phyloP scores from a whole-genome alignment of 2,888 invertebrate genomes.

The Drosophila niveifrons region DNA sequence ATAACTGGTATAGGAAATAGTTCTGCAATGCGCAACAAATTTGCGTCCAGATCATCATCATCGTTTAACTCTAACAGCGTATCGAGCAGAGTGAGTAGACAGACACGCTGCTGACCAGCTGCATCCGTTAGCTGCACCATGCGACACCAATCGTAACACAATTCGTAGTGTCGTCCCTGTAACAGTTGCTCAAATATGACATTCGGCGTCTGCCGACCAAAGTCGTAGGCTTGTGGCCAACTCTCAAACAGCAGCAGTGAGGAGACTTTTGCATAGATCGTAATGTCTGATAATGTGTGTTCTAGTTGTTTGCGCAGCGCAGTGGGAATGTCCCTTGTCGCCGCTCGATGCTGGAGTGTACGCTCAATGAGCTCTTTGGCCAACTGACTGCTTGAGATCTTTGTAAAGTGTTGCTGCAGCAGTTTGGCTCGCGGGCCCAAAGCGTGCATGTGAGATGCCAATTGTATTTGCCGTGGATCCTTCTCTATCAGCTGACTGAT shows the following conservation, averaged over 20 bases:
- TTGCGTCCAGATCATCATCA: conserved; percentile 75
- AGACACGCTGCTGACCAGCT: conserved; percentile 82
- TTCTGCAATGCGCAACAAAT: conserved; percentile 87
- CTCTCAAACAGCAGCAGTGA: conserved; percentile 87
- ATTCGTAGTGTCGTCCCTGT: conserved; percentile 84
- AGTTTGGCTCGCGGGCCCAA: conserved; percentile 74
- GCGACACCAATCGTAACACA: conserved; percentile 90
- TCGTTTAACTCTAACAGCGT: conserved; percentile 76
- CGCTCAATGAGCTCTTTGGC: conserved; percentile 84
- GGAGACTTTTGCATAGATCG: conserved; percentile 88
- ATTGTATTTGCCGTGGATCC: conserved; percentile 74
- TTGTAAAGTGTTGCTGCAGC: conserved; percentile 81
- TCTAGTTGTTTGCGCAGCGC: conserved; percentile 84
- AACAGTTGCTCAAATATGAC: conserved; percentile 81
- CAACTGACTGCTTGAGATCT: conserved; percentile 81
- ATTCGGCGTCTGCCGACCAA: conserved; percentile 82
- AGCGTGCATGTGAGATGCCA: conserved; percentile 75
- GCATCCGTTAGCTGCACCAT: conserved; percentile 86
- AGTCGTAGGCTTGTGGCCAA: conserved; percentile 88
- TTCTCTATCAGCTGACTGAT: conserved; percentile 71
- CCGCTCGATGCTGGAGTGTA: conserved; percentile 86
- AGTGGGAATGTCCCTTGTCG: conserved; percentile 81
- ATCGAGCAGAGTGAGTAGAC: conserved; percentile 75
- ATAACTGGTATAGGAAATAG: conserved; percentile 88
- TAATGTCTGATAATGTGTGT: conserved; percentile 88